phyloP scores from a whole-genome alignment of 2,797 vertebrate species.

The Clarias platycephalus region DNA sequence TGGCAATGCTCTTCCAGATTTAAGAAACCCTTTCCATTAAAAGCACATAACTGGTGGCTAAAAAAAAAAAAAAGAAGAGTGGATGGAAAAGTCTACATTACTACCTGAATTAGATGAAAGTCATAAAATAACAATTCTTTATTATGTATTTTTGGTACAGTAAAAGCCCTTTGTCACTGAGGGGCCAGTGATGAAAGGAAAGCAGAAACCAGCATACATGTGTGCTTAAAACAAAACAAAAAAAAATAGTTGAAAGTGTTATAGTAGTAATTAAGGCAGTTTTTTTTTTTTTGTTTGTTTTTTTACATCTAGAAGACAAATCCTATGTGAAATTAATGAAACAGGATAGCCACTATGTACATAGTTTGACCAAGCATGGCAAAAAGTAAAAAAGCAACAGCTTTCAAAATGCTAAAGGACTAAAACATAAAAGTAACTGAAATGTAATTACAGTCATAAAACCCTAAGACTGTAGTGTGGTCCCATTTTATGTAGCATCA shows the following conservation, averaged over 20 bases:
- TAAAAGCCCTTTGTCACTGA: background rate
- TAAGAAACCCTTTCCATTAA: background rate
- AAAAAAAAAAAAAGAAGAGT: background rate
- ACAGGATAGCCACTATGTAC: slow-evolving; percentile 14
- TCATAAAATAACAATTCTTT: slow-evolving; percentile 36
- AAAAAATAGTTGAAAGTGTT: slow-evolving; percentile 43
- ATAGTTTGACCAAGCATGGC: background rate
- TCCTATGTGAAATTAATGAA: slow-evolving; percentile 28
- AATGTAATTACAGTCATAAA: slow-evolving; percentile 19
- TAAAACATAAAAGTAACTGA: slow-evolving; percentile 14
- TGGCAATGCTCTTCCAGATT: background rate
- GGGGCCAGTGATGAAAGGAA: background rate
- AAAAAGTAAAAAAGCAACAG: background rate
- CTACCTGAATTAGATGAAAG: background rate
- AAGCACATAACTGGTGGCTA: background rate
- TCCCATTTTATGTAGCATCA: slow-evolving; percentile 29
- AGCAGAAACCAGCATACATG: background rate
- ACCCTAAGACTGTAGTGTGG: background rate
- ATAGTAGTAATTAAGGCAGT: slow-evolving; percentile 69
- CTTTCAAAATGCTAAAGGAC: slow-evolving; percentile 8
- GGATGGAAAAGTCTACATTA: slow-evolving; percentile 9
- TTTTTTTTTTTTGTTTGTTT: too few species aligned
- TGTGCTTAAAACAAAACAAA: slow-evolving; percentile 12
- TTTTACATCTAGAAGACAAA: slow-evolving; percentile 64
- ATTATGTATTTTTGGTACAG: slow-evolving; percentile 11